A percentile compares a stretch with the other conserved stretches of the same genome.
Conservation (phyloP, 2,888 invertebrate species). For the Scaptodrosophila latifasciaeformis region DNA sequence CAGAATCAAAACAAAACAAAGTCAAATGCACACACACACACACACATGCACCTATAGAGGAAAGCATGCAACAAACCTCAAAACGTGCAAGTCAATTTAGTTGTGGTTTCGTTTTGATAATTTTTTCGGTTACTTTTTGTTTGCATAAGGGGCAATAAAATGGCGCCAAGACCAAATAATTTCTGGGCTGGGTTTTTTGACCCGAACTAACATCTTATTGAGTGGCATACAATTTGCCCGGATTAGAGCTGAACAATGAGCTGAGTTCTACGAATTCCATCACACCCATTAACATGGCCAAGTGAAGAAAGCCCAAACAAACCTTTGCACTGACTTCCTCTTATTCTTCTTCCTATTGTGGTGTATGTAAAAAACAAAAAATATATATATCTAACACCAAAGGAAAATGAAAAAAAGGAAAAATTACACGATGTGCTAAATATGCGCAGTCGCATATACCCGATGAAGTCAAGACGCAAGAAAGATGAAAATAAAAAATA, state of each 20-base stretch:
- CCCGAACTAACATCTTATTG: background rate
- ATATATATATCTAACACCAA: background rate
- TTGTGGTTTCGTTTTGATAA: background rate
- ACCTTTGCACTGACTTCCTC: background rate
- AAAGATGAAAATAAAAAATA: constrained; percentile 22
- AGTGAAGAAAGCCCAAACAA: background rate
- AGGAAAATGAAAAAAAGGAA: background rate
- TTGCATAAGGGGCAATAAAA: constrained; percentile 8
- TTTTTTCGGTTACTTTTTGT: background rate
- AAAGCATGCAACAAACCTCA: too few species aligned
- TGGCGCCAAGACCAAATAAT: background rate
- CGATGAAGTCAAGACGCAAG: too few species aligned
- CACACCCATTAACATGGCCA: constrained; percentile 12
- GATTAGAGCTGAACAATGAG: constrained; percentile 10
- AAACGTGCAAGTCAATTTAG: background rate
- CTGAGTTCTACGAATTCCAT: constrained; percentile 30
- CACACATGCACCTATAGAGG: too few species aligned
- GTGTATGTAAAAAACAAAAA: too few species aligned
- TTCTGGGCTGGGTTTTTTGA: background rate
- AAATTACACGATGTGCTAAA: too few species aligned
- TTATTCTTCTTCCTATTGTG: too few species aligned
- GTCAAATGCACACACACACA: too few species aligned
- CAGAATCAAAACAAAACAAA: too few species aligned
- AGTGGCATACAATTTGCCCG: background rate
- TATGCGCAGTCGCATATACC: constrained; percentile 46